phyloP scores from a whole-genome alignment of 2,888 invertebrate genomes.

The Scrobipalpa costella region DNA sequence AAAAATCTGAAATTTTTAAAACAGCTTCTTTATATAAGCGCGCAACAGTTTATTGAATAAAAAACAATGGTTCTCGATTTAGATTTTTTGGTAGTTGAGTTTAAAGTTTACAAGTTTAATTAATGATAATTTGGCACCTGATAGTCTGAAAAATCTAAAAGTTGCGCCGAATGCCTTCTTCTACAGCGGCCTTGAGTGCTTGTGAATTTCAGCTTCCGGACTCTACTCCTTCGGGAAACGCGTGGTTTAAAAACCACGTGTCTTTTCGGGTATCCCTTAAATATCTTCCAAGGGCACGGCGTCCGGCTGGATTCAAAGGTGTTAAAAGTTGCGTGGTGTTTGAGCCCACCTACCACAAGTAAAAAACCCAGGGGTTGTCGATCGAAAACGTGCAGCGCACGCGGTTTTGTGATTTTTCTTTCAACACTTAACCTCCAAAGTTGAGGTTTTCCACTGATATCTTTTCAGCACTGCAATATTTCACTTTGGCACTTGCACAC shows the following conservation, averaged over 20 bases:
- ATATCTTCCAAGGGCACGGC: not conserved
- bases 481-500: no score
- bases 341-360: not conserved
- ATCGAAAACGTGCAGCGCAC: not conserved
- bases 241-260: not conserved
- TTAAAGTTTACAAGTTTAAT: no score
- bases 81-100: no score
- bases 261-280: not conserved
- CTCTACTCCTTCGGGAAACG: not conserved
- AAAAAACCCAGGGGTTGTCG: not conserved
- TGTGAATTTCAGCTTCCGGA: not conserved
- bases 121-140: no score
- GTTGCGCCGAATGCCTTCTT: no score
- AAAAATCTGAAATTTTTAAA: no score
- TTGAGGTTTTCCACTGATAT: not conserved
- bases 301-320: not conserved
- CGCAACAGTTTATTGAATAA: no score
- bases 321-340: not conserved
- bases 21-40: no score
- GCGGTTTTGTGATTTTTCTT: not conserved
- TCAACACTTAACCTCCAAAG: not conserved
- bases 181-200: not conserved
- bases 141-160: no score
- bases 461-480: not conserved
- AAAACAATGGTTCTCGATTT: no score